phyloP scores from a whole-genome alignment of 2,113 vertebrate species.

The Thomomys bottae region DNA sequence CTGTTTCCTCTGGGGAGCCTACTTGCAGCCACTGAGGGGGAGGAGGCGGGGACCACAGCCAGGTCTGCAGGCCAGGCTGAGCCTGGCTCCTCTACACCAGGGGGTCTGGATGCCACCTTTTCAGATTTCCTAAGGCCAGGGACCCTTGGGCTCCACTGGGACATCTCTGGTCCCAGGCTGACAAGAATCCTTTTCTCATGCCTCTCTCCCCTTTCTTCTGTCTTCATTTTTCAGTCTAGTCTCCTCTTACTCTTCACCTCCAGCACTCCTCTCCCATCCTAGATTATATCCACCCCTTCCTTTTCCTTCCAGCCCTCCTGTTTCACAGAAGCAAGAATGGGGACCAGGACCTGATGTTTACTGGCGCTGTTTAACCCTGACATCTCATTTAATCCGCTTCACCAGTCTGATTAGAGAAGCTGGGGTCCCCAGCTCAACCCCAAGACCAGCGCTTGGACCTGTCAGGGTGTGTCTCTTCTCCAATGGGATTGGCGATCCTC shows the following conservation, averaged over 20 bases:
- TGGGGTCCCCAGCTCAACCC: fast-evolving
- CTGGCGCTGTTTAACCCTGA: fast-evolving
- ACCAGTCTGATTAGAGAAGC: no score
- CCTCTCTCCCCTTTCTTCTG: no score
- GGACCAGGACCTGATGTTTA: fast-evolving
- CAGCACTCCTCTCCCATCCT: neutral
- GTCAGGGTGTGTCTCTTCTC: fast-evolving
- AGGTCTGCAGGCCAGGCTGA: neutral
- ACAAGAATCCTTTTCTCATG: no score
- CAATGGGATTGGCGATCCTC: fast-evolving
- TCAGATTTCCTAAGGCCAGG: no score
- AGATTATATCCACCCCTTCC: no score
- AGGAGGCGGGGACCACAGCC: neutral
- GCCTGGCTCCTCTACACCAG: neutral
- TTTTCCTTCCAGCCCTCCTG: fast-evolving
- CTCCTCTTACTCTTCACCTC: neutral
- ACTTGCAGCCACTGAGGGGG: neutral
- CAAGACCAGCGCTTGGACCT: neutral
- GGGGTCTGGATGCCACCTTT: neutral
- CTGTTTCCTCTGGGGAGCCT: neutral
- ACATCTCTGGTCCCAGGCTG: neutral
- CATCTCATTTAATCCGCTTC: neutral
- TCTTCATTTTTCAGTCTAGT: no score
- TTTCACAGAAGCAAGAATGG: fast-evolving
- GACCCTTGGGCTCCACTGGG: fast-evolving